Evolutionary conservation across 2,797 vertebrate genomes (phyloP).

Genomic region (Eulemur rubriventer): DNA sequence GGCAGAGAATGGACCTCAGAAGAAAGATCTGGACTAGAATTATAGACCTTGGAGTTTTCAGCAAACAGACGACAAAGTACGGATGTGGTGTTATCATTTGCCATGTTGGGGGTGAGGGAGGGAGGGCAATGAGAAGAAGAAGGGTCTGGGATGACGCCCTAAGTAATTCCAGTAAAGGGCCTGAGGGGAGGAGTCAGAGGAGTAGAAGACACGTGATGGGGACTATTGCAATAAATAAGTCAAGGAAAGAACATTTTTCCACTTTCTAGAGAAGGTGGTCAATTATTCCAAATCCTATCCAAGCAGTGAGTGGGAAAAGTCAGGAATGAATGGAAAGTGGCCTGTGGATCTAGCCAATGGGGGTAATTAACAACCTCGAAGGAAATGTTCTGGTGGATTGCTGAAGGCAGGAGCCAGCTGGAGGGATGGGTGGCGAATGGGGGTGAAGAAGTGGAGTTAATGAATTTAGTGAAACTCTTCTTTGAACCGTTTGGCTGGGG

Average conservation of each 20-base stretch:
- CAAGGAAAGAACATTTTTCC: background rate
- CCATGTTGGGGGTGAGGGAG: background rate
- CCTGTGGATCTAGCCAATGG: background rate
- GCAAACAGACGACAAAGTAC: background rate
- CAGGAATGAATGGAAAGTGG: background rate
- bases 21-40: background rate
- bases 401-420: background rate
- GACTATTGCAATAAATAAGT: background rate
- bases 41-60: background rate
- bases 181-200: background rate
- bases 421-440: background rate
- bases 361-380: background rate
- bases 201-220: background rate
- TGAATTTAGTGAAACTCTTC: background rate
- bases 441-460: background rate
- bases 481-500: background rate
- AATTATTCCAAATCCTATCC: background rate
- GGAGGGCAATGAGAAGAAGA: background rate
- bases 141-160: accelerated
- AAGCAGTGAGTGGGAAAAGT: background rate
- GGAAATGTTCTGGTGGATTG: background rate
- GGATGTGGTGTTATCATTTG: background rate
- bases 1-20: background rate
- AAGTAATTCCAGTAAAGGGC: background rate
- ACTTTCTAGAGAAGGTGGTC: background rate